Evolutionary conservation across 2,113 vertebrate genomes (phyloP), one percentile per base, ranked within the genome.

Genomic region (Coptodon bakossiorum): DNA sequence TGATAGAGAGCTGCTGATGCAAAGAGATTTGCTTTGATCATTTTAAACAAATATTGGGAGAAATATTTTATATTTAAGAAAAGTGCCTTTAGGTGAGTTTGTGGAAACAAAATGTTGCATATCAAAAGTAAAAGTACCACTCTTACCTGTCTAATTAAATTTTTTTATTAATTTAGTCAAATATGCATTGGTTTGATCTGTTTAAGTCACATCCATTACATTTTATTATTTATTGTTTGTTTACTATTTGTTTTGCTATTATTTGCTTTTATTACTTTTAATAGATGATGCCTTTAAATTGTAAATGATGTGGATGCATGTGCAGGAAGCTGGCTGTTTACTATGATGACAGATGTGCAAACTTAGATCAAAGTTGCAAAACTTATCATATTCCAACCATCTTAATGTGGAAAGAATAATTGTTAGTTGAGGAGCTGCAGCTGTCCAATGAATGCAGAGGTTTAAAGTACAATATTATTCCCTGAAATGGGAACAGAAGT

Each of bases 41-140:
- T 27, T 27, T 73, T 73, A 27, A 45, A 11, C 38, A 0, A 0
- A 27, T 4, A 66, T 24, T 45, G 29, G 38, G 40, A 73, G 40
- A 45, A 73, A 24, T 27, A 48, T 73, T 40, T 27, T 73, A 22
- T 24, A 40, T 40, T 22, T 68, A 40, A 24, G 63, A 68, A 68
- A 40, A 68, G 68, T 73, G 14, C 4, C 0, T 17, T 73, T 73
- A 71, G 2, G 0, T 43, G 8, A 2, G 22, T 73, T 48, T 73
- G 14, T 16, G 14, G 40, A 73, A 73, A 22, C 68, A 45, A 45
- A 73, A 45, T 1, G 1, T 45, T 73, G 22, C 22, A 9, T 17
- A 45, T 27, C n/a, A 43, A 73, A 73, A 45, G 13, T 45, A 22
- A 10, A 27, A 16, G n/a, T 1, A 24, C 8, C 14, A 45, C 36